Evolutionary conservation across 2,113 vertebrate species (phyloP), one percentile per base, ranked within the genome.

Genomic region (Ovibos moschatus): DNA sequence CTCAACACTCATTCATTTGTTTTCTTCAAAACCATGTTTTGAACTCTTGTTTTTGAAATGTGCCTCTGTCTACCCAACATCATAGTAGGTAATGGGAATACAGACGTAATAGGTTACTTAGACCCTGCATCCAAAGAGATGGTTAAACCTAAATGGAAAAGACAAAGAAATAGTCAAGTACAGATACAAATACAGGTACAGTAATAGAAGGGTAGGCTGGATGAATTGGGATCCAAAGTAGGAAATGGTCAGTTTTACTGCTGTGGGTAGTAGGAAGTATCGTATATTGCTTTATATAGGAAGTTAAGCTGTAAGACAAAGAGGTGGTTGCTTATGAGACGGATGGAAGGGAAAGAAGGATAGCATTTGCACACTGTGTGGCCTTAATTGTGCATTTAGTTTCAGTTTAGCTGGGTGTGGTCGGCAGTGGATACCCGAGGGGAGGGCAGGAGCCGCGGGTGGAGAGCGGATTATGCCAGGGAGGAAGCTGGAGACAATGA

Each of bases 71-170:
- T 85, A 30, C 14, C 36, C 60, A 53, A 55, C 45, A 36, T 36
- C 11, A 13, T 21, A 33, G 67, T 89, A 91, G 23, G 51, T 60
- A 45, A 81, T 84, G 62, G 43, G 60, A 93, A 36, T 86, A 86
- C 6, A 87, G 30, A 94, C 21, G 90, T 43, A 94, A 92, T 30
- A 90, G 30, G 45, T 21, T 74, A 55, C 78, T 5, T 13, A 27
- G 60, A 40, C 45, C 30, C 25, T 87, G 50, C 0, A 83, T 45
- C 87, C 67, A 16, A 30, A 91, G 88, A 78, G 30, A 67, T 84
- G 58, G 67, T 95, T 92, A 96, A 91, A 62, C 53, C 33, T 92
- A 85, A 74, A 30, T 50, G 43, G 74, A 86, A 94, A 86, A 89
- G 33, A 53, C 36, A 40, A 88, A 53, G 74, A n/a, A 50, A 3